Base-by-base conservation (phyloP, 1,140 invertebrate species). In the Asobara japonica region DNA sequence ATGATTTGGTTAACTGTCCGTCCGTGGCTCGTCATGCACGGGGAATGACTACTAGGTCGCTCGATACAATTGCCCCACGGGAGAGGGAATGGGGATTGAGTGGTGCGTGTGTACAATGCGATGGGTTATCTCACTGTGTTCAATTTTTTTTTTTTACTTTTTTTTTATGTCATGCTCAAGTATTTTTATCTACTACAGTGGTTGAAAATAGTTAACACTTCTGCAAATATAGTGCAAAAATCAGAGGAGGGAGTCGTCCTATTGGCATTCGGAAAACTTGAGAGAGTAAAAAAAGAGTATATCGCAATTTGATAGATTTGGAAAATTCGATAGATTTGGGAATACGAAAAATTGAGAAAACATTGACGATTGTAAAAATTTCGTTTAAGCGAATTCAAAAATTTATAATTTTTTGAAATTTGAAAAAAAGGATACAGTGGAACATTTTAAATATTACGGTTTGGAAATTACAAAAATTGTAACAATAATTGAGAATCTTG, bases 21-120 rank as follows among this genome's bases (percentile, higher is more conserved):
- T 74, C 73, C 65, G 65, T 69, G 68, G 68, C 64, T 76, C 74
- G 78, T 81, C 77, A 81, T 81, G 76, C 75, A 76, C 74, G 72
- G 75, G 76, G 76, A 75, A 76, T 73, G 78, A 79, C 79, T 56
- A 56, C 51, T 81, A 77, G 78, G 78, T 81, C 78, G 76, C 78
- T 79, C 78, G 77, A 81, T 81, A 80, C 75, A 77, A 81, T 80
- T 79, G 80, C 78, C 33, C 41, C 2, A 20, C n/a, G 27, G 45
- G 6, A 11, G 51, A 56, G 51, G 51, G 22, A 56, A 56, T 56
- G 51, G 22, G 18, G 51, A 3, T 25, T 56, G 51, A 48, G 38
- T 16, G 25, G 13, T 29, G 38, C 65, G 41, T 48, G 65, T 48
- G 65, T 27, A 56, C 51, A 56, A 13, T 56, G 20, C 51, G 20